Conservation (phyloP, 2,888 invertebrate genomes). For the Microctonus brassicae region DNA sequence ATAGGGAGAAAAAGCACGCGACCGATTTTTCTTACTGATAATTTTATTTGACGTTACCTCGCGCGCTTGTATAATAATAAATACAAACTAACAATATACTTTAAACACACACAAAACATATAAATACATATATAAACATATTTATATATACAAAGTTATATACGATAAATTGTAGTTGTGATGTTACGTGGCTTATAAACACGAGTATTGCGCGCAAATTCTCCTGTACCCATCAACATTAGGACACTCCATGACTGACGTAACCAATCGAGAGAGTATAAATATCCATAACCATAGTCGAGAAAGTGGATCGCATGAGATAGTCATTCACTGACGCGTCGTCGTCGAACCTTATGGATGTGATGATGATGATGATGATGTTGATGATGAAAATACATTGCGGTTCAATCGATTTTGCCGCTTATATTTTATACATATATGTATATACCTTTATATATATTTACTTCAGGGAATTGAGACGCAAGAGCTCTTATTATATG, state of each 20-base stretch:
- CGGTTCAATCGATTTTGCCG: slow-evolving; percentile 3
- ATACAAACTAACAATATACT: background rate
- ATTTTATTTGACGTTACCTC: background rate
- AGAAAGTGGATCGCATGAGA: slow-evolving; percentile 25
- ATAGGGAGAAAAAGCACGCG: background rate
- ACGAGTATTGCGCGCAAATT: slow-evolving; percentile 7
- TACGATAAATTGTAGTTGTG: background rate
- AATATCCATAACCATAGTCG: background rate
- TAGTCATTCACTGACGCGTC: slow-evolving; percentile 12
- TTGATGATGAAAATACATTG: slow-evolving; percentile 23
- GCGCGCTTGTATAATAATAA: background rate
- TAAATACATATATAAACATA: slow-evolving; percentile 5
- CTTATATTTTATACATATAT: background rate
- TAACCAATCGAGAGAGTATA: slow-evolving; percentile 7
- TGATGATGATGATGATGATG: background rate
- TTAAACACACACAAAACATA: slow-evolving; percentile 10
- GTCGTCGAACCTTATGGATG: slow-evolving; percentile 11
- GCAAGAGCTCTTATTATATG: background rate
- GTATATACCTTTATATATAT: background rate
- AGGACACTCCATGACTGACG: slow-evolving; percentile 12
- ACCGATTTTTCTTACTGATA: background rate
- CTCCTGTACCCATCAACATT: background rate
- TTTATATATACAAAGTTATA: background rate
- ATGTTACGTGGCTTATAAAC: slow-evolving; percentile 2
- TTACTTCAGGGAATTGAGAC: background rate